phyloP scores from a whole-genome alignment of 2,113 vertebrate species.

The Lamprologus lemairii region DNA sequence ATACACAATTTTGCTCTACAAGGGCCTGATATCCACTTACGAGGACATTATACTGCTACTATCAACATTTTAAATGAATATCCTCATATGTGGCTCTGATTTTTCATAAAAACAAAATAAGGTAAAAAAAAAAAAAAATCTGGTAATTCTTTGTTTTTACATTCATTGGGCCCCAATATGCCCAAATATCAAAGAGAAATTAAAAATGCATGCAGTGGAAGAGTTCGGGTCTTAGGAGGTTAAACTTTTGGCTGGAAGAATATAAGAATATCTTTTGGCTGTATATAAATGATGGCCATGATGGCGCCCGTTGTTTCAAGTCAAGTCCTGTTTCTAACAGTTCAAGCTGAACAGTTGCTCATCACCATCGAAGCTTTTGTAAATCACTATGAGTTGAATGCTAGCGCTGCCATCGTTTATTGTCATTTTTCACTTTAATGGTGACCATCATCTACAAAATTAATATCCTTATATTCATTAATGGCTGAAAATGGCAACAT shows the following conservation, averaged over 20 bases:
- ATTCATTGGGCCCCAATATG: too few relatives aligned
- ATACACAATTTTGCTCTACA: background rate
- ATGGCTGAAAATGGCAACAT: background rate
- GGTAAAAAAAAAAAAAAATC: too few relatives aligned
- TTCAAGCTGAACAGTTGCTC: rapidly evolving
- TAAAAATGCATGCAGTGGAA: rapidly evolving
- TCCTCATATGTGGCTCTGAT: background rate
- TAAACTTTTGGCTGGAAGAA: background rate
- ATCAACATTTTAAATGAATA: background rate
- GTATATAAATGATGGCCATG: background rate
- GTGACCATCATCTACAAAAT: background rate
- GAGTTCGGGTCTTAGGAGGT: too few relatives aligned
- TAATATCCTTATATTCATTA: background rate
- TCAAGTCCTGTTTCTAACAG: background rate
- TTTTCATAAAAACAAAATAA: background rate
- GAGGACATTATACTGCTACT: background rate
- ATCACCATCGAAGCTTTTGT: background rate
- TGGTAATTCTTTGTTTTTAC: too few relatives aligned
- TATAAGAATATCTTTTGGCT: background rate
- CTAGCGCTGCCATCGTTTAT: background rate
- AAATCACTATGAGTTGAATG: background rate
- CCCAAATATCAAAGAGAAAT: too few relatives aligned
- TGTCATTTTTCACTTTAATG: background rate
- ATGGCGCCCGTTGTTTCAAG: background rate
- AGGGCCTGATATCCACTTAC: background rate